Conservation (phyloP, 2,797 vertebrate species). For the Syngnathus rostellatus region DNA sequence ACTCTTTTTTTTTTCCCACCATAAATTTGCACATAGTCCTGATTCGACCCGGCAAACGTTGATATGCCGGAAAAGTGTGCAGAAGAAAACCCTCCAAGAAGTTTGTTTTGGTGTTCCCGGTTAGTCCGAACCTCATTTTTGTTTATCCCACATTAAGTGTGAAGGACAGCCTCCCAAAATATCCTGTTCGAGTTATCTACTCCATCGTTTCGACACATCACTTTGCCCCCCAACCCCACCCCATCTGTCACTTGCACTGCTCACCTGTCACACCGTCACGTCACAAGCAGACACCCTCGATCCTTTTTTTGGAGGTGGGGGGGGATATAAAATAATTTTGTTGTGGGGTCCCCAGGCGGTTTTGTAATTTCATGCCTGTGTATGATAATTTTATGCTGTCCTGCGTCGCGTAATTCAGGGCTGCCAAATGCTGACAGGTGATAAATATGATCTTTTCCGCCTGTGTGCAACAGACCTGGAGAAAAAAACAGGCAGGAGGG, state of each 20-base stretch:
- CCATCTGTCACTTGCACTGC: conserved; percentile 55
- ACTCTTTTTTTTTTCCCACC: too few relatives aligned
- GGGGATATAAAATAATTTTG: conserved; percentile 89
- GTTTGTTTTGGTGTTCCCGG: conserved; percentile 21
- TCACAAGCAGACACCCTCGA: conserved; percentile 54
- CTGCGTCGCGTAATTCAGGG: conserved; percentile 98
- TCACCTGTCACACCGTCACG: conserved; percentile 54
- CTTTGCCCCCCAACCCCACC: conserved; percentile 34
- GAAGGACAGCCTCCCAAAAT: conserved; percentile 65
- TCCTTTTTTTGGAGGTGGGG: conserved; percentile 36
- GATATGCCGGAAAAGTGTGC: conserved; percentile 12
- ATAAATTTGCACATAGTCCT: too few relatives aligned
- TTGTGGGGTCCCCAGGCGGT: conserved; percentile 97
- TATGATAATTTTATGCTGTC: conserved; percentile 99
- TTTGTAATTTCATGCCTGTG: conserved; percentile 99
- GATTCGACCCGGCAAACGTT: background rate
- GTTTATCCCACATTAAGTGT: conserved; percentile 78
- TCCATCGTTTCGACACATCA: conserved; percentile 40
- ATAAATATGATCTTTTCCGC: conserved; percentile 99
- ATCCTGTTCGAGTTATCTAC: conserved; percentile 47
- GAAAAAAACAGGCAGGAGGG: conserved; percentile 44
- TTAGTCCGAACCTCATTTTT: conserved; percentile 37
- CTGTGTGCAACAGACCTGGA: conserved; percentile 77
- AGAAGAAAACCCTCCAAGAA: conserved; percentile 25
- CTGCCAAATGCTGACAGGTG: conserved; percentile 99